Evolutionary conservation across 2,888 invertebrate species (phyloP), one percentile per base, ranked within the genome.

Genomic region (Erebia ligea): DNA sequence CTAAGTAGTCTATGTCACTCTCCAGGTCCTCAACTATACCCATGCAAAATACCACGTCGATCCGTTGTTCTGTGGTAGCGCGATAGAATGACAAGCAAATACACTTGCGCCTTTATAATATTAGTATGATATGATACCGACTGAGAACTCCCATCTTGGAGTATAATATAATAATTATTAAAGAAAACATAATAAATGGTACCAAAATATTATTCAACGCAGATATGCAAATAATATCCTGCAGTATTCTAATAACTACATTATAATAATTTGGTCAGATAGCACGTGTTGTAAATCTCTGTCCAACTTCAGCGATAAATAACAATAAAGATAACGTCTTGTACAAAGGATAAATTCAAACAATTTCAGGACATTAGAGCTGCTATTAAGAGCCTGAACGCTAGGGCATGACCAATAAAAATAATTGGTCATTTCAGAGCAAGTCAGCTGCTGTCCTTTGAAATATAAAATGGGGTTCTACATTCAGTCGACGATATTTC

Each of bases 371-470:
- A 66, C 68, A 66, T 69, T 69, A 68, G 59, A 61, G 50, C 48
- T 64, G 68, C 63, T 68, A 68, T 68, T 71, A 71, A 61, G 50
- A 71, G 68, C 48, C 59, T 42, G 64, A 65, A 58, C 17, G 48
- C 48, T 67, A 67, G 70, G 66, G 71, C 72, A 74, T 69, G 68
- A 62, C 68, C 79, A 78, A 81, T 80, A 80, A 81, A 80, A 80
- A 78, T 79, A 79, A 80, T 81, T 80, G 79, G 76, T 76, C 80
- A 77, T 78, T 80, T 76, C 74, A 71, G 75, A 70, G 71, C 70
- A 72, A 74, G 75, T 69, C 76, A 69, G 74, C 74, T 73, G 74
- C 74, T 73, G 76, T 76, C 76, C 69, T 73, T 73, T 72, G 67
- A 75, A 75, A 76, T 73, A 75, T 76, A 73, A 76, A 76, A 73